Evolutionary conservation across 2,888 invertebrate genomes (phyloP).

Genomic region (Cynaeus angustus): DNA sequence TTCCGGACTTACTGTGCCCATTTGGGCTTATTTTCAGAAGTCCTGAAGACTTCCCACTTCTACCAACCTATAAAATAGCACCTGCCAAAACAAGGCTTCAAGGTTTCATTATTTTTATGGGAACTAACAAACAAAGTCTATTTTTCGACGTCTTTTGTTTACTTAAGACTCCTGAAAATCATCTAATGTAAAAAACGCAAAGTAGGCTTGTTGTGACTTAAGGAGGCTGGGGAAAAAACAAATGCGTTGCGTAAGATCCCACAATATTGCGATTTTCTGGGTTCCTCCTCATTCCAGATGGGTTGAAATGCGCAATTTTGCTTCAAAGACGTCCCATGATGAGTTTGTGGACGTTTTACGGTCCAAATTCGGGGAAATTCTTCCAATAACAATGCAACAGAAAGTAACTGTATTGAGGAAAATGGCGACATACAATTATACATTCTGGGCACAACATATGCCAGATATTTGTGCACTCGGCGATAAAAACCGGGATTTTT

Average conservation of each 20-base stretch:
- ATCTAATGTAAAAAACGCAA: background rate
- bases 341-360: background rate
- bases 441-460: constrained; percentile 22
- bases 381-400: constrained; percentile 45
- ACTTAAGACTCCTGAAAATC: background rate
- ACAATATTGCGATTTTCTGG: background rate
- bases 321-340: background rate
- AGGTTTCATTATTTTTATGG: no score
- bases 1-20: no score
- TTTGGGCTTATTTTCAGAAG: no score
- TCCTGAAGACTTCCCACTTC: no score
- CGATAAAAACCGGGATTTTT: background rate
- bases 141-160: background rate
- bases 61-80: no score
- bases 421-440: constrained; percentile 50
- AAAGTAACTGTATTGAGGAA: constrained; percentile 50
- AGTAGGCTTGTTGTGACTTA: constrained; percentile 2
- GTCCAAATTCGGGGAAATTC: constrained; percentile 20
- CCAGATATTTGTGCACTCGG: background rate
- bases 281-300: background rate
- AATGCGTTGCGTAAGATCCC: constrained; percentile 15
- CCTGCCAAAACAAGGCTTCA: no score
- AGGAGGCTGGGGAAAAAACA: background rate
- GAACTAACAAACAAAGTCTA: no score
- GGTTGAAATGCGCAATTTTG: no score